Conservation (phyloP, 2,113 vertebrate species). For the Aspidoscelis tigris region DNA sequence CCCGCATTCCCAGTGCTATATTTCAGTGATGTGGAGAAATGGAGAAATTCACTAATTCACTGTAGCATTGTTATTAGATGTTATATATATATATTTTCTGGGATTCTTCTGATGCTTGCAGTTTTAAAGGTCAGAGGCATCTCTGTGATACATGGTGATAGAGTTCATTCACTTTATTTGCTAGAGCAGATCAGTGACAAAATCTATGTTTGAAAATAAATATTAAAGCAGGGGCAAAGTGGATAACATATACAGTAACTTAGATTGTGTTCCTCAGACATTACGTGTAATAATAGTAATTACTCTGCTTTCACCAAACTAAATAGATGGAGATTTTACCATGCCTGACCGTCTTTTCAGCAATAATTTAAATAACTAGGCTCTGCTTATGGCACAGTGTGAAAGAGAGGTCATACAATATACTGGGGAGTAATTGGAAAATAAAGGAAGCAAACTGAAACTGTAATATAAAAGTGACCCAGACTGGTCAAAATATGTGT, state of each 20-base stretch:
- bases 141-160: conserved; percentile 25
- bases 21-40: conserved; percentile 45
- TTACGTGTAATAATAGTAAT: conserved; percentile 24
- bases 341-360: conserved; percentile 45
- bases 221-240: conserved; percentile 36
- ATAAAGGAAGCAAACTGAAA: conserved; percentile 56
- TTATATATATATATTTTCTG: conserved; percentile 45
- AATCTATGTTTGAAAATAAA: conserved; percentile 18
- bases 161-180: conserved; percentile 35
- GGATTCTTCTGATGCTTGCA: conserved; percentile 41
- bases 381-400: conserved; percentile 17
- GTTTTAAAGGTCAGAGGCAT: conserved; percentile 55
- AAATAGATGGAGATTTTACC: conserved; percentile 58
- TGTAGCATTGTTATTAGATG: conserved; percentile 32
- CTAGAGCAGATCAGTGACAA: conserved; percentile 38
- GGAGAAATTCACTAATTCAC: conserved; percentile 37
- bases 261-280: conserved; percentile 28
- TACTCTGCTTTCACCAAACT: conserved; percentile 6
- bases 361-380: conserved; percentile 48
- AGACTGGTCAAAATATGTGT: conserved; percentile 43
- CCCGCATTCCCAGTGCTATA: conserved; percentile 12
- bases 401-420: conserved; percentile 44
- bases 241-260: conserved; percentile 23
- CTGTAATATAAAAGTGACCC: conserved; percentile 56
- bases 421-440: conserved; percentile 45